These are phyloP conservation scores for Penaeus vannamei DNA, from an alignment of 1,140 invertebrate genomes.

Conservation along the genomic window DNA sequence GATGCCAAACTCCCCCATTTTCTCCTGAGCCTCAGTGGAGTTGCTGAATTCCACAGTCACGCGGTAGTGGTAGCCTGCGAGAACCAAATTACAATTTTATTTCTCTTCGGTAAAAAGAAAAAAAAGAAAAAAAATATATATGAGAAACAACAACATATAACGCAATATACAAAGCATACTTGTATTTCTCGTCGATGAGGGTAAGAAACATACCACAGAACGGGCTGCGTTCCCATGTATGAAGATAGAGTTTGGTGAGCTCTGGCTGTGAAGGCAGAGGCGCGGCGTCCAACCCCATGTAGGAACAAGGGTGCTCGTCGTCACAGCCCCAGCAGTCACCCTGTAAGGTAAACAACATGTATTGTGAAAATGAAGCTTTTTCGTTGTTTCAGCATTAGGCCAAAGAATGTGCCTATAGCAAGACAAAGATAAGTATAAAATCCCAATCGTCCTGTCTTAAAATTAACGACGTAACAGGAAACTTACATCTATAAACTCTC, in stretches of 20 bases:
- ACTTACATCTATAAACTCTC: conserved; percentile 58
- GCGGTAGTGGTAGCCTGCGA: conserved; percentile 63
- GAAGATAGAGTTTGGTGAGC: conserved; percentile 51
- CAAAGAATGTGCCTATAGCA: too few species aligned
- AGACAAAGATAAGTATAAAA: too few species aligned
- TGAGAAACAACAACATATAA: background rate
- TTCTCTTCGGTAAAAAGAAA: background rate
- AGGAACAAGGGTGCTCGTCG: conserved; percentile 33
- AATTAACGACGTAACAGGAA: background rate
- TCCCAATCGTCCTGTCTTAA: background rate
- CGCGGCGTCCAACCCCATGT: conserved; percentile 39
- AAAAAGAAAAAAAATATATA: background rate
- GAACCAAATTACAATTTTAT: background rate
- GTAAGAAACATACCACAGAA: conserved; percentile 56
- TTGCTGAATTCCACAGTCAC: conserved; percentile 59
- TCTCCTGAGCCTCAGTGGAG: conserved; percentile 43
- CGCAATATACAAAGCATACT: background rate
- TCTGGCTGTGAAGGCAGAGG: conserved; percentile 2
- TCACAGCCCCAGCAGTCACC: conserved; percentile 62
- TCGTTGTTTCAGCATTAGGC: too few species aligned
- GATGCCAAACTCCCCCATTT: conserved; percentile 63
- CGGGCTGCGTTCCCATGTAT: conserved; percentile 48
- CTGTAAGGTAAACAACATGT: background rate
- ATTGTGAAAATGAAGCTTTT: background rate
- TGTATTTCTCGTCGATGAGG: background rate